phyloP scores from a whole-genome alignment of 2,888 invertebrate genomes.

The Scotopteryx bipunctaria region DNA sequence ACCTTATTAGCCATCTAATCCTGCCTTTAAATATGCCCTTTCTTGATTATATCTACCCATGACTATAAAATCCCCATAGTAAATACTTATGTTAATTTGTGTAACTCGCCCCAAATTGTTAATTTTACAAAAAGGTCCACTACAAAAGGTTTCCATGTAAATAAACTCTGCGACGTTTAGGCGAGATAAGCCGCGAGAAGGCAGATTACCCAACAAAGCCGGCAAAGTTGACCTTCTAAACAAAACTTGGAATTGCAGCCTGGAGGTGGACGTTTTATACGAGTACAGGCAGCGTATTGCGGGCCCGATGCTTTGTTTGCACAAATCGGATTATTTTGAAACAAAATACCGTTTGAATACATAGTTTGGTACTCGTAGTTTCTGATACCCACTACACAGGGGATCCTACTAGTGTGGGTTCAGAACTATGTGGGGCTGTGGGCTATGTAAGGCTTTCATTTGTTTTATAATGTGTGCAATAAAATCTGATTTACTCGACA shows the following conservation, averaged over 20 bases:
- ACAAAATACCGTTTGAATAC: too few species aligned
- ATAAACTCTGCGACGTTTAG: constrained; percentile 37
- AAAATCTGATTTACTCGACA: too few species aligned
- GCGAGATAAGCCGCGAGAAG: constrained; percentile 47
- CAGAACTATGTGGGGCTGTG: too few species aligned
- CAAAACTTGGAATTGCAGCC: constrained; percentile 39
- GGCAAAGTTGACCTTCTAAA: constrained; percentile 44
- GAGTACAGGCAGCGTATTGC: constrained; percentile 3
- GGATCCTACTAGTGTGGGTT: too few species aligned
- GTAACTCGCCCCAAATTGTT: constrained; percentile 1
- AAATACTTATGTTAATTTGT: constrained; percentile 9
- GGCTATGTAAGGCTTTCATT: too few species aligned
- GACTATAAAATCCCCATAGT: neutral
- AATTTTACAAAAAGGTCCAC: constrained; percentile 6
- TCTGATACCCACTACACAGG: too few species aligned
- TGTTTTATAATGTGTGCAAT: too few species aligned
- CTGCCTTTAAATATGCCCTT: too few species aligned
- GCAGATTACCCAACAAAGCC: constrained; percentile 54
- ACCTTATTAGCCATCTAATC: too few species aligned
- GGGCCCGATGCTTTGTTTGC: neutral
- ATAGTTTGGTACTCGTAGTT: too few species aligned
- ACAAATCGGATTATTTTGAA: neutral
- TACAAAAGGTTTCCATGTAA: constrained; percentile 39
- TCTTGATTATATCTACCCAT: too few species aligned
- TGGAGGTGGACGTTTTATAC: constrained; percentile 13